Base-by-base conservation (phyloP, 2,113 vertebrate species). In the Mesoclemmys tuberculata region DNA sequence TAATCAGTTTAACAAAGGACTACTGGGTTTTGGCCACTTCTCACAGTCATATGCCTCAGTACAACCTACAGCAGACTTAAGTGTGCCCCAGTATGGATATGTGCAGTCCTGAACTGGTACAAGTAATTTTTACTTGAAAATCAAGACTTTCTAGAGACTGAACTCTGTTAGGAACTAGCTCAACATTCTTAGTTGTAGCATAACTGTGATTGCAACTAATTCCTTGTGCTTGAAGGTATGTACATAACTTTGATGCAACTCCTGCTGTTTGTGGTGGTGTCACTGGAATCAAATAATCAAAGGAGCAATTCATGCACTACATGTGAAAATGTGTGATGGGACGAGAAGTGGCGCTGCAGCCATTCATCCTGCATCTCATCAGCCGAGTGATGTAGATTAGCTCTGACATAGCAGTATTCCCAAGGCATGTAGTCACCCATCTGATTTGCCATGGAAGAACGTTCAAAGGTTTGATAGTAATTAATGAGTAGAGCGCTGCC, bases 401-500 rank as follows among this genome's bases (percentile, higher is more conserved):
- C 24, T 77, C 41, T 46, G 22, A 77, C 26, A 27, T 46, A 77
- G 44, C 41, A 77, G 41, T 46, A 46, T 46, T 77, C 7, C 41
- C 44, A 29, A 77, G 13, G 41, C 41, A 27, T 46, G 26, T 46
- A 44, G 24, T 22, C 74, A 77, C 41, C 41, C 27, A 89, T 31
- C 35, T 82, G 35, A 54, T 35, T 41, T 49, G 19, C 4, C 2
- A 27, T 80, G 19, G 80, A 92, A 80, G 85, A 92, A 82, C 5
- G 6, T 89, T 90, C n/a, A 91, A 51, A 0, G 0, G 22, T 88
- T 84, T 85, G 82, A 2, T 89, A 93, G 71, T 94, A 82, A 86
- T 96, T 97, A 84, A 89, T 54, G 12, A 74, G 75, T 56, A 64
- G 6, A 96, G 41, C 31, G 58, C 44, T 87, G 35, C 52, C 87